A percentile compares a stretch with the other conserved stretches of the same genome.
Evolutionary conservation across 1,140 invertebrate genomes (phyloP).

Genomic region (Copidosoma floridanum): DNA sequence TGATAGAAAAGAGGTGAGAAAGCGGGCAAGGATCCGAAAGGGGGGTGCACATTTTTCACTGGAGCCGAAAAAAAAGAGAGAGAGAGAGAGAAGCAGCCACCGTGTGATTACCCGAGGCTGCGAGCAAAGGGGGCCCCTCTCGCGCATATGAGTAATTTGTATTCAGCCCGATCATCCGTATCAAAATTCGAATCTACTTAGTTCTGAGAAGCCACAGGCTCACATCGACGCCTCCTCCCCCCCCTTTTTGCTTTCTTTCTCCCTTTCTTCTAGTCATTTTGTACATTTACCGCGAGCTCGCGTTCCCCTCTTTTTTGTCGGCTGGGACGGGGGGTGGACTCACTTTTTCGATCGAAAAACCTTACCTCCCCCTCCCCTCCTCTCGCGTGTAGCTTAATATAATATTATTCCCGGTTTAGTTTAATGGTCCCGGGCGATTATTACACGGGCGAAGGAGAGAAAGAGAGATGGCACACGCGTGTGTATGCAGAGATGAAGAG

Average conservation of each 20-base stretch:
- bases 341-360: constrained; percentile 28
- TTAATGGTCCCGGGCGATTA: constrained; percentile 58
- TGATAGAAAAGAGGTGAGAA: constrained; percentile 23
- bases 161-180: constrained; percentile 59
- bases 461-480: constrained; percentile 34
- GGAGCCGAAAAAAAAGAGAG: too few species aligned
- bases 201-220: constrained; percentile 50
- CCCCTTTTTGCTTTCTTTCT: constrained; percentile 14
- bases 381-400: constrained; percentile 51
- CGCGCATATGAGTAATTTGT: constrained; percentile 59
- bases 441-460: constrained; percentile 39
- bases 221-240: too few species aligned
- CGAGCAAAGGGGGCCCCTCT: constrained; percentile 39
- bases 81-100: constrained; percentile 49
- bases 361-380: constrained; percentile 36
- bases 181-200: constrained; percentile 61
- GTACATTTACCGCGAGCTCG: too few species aligned
- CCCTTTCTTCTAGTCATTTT: too few species aligned
- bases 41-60: constrained; percentile 26
- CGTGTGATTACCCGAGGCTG: constrained; percentile 51
- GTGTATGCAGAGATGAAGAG: constrained; percentile 16
- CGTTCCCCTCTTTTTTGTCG: too few species aligned
- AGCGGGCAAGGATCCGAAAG: constrained; percentile 13
- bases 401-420: constrained; percentile 59
- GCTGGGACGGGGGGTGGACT: background rate